Evolutionary conservation across 2,888 invertebrate genomes (phyloP).

Genomic region (Nomada lathburiana): DNA sequence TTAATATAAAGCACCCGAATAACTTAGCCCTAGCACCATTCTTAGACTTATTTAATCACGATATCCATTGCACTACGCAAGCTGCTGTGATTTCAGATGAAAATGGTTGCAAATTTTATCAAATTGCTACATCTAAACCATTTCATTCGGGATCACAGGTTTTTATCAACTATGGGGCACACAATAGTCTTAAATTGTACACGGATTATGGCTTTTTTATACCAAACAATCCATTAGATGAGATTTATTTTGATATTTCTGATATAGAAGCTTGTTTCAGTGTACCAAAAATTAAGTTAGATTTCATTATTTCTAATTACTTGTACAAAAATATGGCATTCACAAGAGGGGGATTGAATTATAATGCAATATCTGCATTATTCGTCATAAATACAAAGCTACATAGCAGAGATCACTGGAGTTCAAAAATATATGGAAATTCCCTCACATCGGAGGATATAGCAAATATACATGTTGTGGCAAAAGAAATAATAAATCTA

Average conservation of each 20-base stretch:
- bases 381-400: conserved; percentile 72
- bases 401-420: conserved; percentile 65
- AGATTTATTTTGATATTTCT: conserved; percentile 87
- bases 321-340: conserved; percentile 88
- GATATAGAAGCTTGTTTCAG: conserved; percentile 85
- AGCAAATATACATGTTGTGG: conserved; percentile 62
- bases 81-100: conserved; percentile 82
- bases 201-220: conserved; percentile 95
- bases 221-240: conserved; percentile 89
- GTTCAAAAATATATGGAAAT: conserved; percentile 74
- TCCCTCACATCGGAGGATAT: conserved; percentile 70
- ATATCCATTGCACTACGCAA: conserved; percentile 86
- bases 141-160: conserved; percentile 90
- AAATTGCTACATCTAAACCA: conserved; percentile 85
- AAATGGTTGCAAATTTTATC: conserved; percentile 84
- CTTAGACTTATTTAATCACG: conserved; percentile 96
- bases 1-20: conserved; percentile 74
- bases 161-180: conserved; percentile 95
- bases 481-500: conserved; percentile 66
- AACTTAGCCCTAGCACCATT: conserved; percentile 92
- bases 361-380: conserved; percentile 86
- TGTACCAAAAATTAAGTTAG: conserved; percentile 84
- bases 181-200: conserved; percentile 92
- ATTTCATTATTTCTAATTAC: conserved; percentile 88
- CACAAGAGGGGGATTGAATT: conserved; percentile 87